A percentile compares a stretch with the other conserved stretches of the same genome.
These are phyloP conservation scores for Echinarachnius parma DNA, from an alignment of 53 echinoderm and acorn worm species.

Conservation along the genomic window DNA sequence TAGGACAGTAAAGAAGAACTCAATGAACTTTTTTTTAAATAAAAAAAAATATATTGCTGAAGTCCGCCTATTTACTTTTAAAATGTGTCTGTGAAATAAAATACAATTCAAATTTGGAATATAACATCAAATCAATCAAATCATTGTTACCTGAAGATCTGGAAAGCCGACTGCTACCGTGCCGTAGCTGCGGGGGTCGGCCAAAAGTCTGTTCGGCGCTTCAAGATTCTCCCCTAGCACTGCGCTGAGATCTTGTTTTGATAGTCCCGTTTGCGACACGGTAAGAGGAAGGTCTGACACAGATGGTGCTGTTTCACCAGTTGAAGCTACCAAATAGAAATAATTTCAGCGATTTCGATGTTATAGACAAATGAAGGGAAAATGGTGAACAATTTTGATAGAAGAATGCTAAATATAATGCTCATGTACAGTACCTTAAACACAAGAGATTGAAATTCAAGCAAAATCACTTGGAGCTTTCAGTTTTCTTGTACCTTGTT, in stretches of 20 bases:
- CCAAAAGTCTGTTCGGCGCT: constrained; percentile 80
- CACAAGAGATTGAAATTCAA: no score
- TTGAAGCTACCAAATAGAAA: not conserved
- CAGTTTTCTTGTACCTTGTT: no score
- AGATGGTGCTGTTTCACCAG: not conserved
- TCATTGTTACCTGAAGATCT: constrained; percentile 71
- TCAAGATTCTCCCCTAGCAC: constrained; percentile 74
- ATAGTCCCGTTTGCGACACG: constrained; percentile 43
- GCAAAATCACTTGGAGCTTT: no score
- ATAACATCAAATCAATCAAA: no score
- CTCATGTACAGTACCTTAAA: no score
- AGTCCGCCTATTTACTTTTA: not conserved
- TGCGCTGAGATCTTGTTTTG: constrained; percentile 52
- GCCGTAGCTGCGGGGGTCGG: constrained; percentile 58
- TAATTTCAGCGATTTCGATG: not conserved
- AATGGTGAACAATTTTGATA: no score
- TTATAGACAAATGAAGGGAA: not conserved
- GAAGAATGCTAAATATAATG: no score
- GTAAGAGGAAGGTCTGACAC: not conserved
- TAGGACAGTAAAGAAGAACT: no score
- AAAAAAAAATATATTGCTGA: no score
- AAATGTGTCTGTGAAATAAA: not conserved
- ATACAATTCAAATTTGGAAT: no score
- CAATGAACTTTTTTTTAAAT: no score
- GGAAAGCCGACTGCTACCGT: constrained; percentile 91